phyloP scores from a whole-genome alignment of 2,888 invertebrate genomes.

The Platerodrilus igneus region DNA sequence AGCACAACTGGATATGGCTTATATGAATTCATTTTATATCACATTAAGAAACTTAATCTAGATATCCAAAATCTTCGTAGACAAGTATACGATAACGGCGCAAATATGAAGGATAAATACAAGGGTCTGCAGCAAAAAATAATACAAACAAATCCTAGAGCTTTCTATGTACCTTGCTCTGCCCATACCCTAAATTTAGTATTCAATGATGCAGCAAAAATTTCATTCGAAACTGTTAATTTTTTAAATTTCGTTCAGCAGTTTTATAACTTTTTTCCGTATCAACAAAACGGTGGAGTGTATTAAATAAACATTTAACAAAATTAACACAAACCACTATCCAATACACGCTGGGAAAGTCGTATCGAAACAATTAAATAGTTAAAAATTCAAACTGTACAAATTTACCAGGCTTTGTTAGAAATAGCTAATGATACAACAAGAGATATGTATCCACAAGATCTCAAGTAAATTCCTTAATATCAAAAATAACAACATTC shows the following conservation, averaged over 20 bases:
- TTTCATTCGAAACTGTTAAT: conserved; percentile 11
- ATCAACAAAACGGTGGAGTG: conserved; percentile 18
- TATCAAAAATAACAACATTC: conserved; percentile 2
- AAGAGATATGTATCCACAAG: neutral
- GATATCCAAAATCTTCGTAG: neutral
- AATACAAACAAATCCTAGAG: conserved; percentile 1
- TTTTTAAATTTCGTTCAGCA: conserved; percentile 27
- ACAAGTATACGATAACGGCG: neutral
- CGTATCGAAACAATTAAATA: conserved; percentile 9
- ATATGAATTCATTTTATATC: neutral
- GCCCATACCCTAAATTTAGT: neutral
- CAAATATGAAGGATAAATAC: conserved; percentile 6
- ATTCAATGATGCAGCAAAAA: conserved; percentile 7
- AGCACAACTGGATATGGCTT: neutral
- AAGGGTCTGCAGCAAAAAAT: conserved; percentile 1
- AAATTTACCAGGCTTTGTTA: conserved; percentile 8
- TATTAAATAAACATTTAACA: conserved; percentile 5
- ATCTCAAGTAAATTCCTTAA: neutral
- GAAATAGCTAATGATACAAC: neutral
- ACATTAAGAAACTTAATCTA: neutral
- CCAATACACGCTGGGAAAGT: conserved; percentile 13
- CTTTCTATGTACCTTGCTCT: neutral
- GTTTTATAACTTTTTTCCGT: conserved; percentile 25
- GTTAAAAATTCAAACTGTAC: conserved; percentile 1
- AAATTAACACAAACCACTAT: conserved; percentile 6